These are phyloP conservation scores for Dione juno DNA, from an alignment of 2,888 invertebrate genomes.

Conservation along the genomic window DNA sequence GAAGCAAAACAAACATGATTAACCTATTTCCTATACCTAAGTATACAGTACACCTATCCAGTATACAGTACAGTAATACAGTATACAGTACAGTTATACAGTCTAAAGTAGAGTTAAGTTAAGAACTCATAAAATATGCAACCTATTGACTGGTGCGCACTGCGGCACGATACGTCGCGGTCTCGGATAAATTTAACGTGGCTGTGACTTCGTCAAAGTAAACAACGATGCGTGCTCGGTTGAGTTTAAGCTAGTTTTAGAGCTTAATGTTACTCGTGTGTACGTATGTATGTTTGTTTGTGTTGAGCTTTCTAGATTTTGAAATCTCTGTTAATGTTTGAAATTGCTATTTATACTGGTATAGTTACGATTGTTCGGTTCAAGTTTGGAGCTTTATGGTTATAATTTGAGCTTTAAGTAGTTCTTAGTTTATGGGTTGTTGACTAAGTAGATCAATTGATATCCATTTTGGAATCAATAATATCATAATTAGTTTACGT, in stretches of 20 bases:
- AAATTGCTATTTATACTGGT: constrained; percentile 39
- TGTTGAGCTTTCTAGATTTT: constrained; percentile 57
- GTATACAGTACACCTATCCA: background rate
- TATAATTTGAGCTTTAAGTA: constrained; percentile 11
- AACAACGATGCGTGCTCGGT: constrained; percentile 62
- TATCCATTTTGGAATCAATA: no score
- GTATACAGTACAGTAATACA: constrained; percentile 3
- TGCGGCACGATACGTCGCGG: constrained; percentile 67
- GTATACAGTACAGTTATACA: constrained; percentile 25
- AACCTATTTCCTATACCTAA: constrained; percentile 1
- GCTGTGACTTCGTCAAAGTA: constrained; percentile 68
- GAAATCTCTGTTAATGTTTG: constrained; percentile 49
- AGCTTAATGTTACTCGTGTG: constrained; percentile 54
- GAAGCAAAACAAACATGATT: constrained; percentile 10
- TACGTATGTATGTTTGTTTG: constrained; percentile 55
- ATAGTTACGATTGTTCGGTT: constrained; percentile 29
- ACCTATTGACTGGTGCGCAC: constrained; percentile 71
- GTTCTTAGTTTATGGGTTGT: constrained; percentile 1
- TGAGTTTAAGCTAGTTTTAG: constrained; percentile 57
- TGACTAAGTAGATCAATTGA: background rate
- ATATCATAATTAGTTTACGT: no score
- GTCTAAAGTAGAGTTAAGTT: constrained; percentile 52
- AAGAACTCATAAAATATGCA: constrained; percentile 78
- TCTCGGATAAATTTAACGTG: constrained; percentile 58
- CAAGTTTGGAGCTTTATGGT: constrained; percentile 2